These are phyloP conservation scores for Eristalis arbustorum DNA, from an alignment of 2,888 invertebrate genomes.

Conservation along the genomic window DNA sequence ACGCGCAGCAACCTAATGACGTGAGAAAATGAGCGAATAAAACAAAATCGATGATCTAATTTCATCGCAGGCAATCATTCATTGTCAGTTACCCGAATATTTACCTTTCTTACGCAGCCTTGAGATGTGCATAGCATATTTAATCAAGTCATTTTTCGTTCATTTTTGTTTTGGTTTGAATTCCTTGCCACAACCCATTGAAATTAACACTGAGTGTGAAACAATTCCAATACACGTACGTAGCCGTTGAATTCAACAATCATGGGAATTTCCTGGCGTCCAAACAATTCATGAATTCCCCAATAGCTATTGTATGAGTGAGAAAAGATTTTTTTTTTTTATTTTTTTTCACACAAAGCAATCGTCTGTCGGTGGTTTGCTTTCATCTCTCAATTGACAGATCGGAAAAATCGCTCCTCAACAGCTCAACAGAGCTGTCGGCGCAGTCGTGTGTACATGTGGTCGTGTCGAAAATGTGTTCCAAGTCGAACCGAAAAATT, in stretches of 20 bases:
- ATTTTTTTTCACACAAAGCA: neutral
- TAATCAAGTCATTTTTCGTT: neutral
- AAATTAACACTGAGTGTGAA: neutral
- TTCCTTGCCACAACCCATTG: neutral
- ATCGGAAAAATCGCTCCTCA: neutral
- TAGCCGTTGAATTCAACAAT: neutral
- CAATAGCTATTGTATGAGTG: neutral
- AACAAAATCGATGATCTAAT: conserved; percentile 36
- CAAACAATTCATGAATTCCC: conserved; percentile 21
- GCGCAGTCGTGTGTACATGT: neutral
- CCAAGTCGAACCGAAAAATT: neutral
- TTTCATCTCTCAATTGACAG: conserved; percentile 2
- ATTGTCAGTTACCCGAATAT: neutral
- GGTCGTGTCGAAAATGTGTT: neutral
- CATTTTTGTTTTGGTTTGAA: neutral
- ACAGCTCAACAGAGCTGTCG: neutral
- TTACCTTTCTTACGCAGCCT: neutral
- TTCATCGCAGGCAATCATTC: neutral
- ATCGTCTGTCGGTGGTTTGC: conserved; percentile 2
- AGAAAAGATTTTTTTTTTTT: neutral
- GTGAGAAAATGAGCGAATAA: conserved; percentile 29
- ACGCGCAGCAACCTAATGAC: conserved; percentile 12
- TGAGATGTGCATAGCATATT: conserved; percentile 1
- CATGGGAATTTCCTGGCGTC: conserved; percentile 17
- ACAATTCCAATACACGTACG: neutral